Base-by-base conservation (phyloP, 1,140 invertebrate species). In the Hesperophylax magnus region DNA sequence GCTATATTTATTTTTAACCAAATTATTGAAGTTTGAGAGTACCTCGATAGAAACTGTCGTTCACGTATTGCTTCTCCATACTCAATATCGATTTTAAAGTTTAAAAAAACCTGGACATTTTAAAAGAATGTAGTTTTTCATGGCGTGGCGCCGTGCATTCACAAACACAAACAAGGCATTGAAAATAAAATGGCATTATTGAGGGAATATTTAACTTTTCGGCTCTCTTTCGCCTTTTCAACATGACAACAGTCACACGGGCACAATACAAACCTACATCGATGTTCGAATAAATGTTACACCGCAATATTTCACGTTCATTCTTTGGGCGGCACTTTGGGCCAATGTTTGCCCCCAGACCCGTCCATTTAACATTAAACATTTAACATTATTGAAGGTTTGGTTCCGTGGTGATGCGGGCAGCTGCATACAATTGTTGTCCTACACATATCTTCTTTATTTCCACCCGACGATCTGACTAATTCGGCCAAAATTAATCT, bases 211-310 rank as follows among this genome's bases (percentile, higher is more conserved):
- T 83, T 81, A 67, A 78, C 79, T 81, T 83, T 81, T 83, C 82
- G 79, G 82, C 69, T 83, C 76, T 83, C 77, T 81, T 81, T 81
- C 61, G 54, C 71, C 78, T 75, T 83, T 83, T 83, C 79, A 81
- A 75, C 79, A 71, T 69, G 72, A 77, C 82, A 81, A 83, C 79
- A 83, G 82, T 78, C 78, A 53, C 69, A 76, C 75, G 56, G 39
- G 63, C 63, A 83, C 82, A 83, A 81, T 81, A 78, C 76, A 20
- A 75, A 79, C 79, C 76, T 65, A 78, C 79, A 54, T 76, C 56
- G 63, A 81, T 79, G 79, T 83, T 83, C 82, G 81, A 83, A 83
- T 83, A 83, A 83, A 83, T 80, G 79, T 80, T 83, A 82, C 81
- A 78, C 82, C 82, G 78, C 82, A 83, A 80, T 83, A 83, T 83